These are phyloP conservation scores for Temnothorax nylanderi DNA, from an alignment of 1,140 invertebrate genomes.

Conservation along the genomic window DNA sequence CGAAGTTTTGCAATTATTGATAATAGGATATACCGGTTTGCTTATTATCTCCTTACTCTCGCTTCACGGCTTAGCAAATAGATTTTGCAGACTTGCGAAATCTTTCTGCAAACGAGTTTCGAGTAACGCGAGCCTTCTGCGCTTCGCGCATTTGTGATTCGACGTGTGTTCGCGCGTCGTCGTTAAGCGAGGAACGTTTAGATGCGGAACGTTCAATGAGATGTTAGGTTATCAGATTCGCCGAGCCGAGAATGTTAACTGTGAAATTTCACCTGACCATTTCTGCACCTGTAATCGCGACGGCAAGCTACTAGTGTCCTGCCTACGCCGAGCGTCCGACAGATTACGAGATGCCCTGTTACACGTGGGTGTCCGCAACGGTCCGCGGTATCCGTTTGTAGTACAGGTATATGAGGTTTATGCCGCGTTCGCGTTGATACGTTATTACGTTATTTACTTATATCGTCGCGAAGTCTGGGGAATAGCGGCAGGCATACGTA, in stretches of 20 bases:
- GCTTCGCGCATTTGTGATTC: background rate
- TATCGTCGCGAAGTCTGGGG: slow-evolving; percentile 22
- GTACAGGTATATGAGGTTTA: slow-evolving; percentile 42
- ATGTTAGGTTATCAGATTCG: slow-evolving; percentile 41
- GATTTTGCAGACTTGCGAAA: slow-evolving; percentile 30
- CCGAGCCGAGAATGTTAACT: slow-evolving; percentile 36
- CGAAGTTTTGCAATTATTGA: slow-evolving; percentile 52
- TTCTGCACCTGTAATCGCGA: slow-evolving; percentile 64
- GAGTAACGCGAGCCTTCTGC: background rate
- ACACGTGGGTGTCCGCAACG: slow-evolving; percentile 77
- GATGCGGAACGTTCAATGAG: slow-evolving; percentile 1
- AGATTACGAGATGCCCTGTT: slow-evolving; percentile 78
- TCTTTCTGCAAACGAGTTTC: slow-evolving; percentile 16
- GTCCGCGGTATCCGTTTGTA: slow-evolving; percentile 54
- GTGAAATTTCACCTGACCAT: slow-evolving; percentile 68
- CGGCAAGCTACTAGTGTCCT: slow-evolving; percentile 47
- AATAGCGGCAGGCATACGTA: slow-evolving; percentile 18
- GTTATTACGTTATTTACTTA: slow-evolving; percentile 55
- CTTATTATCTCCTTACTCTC: slow-evolving; percentile 39
- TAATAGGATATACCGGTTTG: slow-evolving; percentile 24
- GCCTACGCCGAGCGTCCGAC: slow-evolving; percentile 77
- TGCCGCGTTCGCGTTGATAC: slow-evolving; percentile 47
- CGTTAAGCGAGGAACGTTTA: slow-evolving; percentile 5
- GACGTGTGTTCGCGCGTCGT: slow-evolving; percentile 3
- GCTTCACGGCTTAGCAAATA: slow-evolving; percentile 9